A percentile compares a stretch with the other conserved stretches of the same genome.
Evolutionary conservation across 2,113 vertebrate species (phyloP).

Genomic region (Clinocottus analis): DNA sequence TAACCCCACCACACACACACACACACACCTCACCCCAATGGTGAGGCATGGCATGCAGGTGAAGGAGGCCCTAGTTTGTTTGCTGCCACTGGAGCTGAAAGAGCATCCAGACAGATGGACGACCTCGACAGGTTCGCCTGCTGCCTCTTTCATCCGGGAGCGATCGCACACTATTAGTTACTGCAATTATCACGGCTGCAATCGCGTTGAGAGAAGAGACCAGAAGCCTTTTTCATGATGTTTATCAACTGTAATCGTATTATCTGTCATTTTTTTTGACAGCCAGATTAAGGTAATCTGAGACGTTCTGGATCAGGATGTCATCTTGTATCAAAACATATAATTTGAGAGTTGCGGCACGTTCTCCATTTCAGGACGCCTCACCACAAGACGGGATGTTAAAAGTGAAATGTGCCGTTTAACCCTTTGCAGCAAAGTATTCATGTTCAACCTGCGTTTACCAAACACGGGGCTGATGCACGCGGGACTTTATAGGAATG

Average conservation of each 20-base stretch:
- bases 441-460: not conserved
- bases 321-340: slow-evolving; percentile 16
- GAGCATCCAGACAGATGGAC: slow-evolving; percentile 68
- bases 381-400: not conserved
- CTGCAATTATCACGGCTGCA: slow-evolving; percentile 46
- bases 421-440: not conserved
- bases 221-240: slow-evolving; percentile 6
- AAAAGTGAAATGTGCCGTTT: not conserved
- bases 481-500: not conserved
- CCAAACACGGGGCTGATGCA: not conserved
- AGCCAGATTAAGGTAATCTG: slow-evolving; percentile 18
- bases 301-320: slow-evolving; percentile 9
- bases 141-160: slow-evolving; percentile 23
- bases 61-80: slow-evolving; percentile 72
- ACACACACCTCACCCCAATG: slow-evolving; percentile 25
- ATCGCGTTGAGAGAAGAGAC: not conserved
- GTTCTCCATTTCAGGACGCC: not conserved
- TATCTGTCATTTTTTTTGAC: slow-evolving; percentile 32
- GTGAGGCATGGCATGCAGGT: slow-evolving; percentile 64
- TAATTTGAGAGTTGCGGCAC: not conserved
- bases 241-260: slow-evolving; percentile 24
- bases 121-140: slow-evolving; percentile 36
- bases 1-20: not conserved
- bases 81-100: slow-evolving; percentile 70
- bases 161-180: slow-evolving; percentile 53